These are phyloP conservation scores for Epizoanthus stellaris DNA, from an alignment of 92 coral and sea anemone species.

Conservation along the genomic window DNA sequence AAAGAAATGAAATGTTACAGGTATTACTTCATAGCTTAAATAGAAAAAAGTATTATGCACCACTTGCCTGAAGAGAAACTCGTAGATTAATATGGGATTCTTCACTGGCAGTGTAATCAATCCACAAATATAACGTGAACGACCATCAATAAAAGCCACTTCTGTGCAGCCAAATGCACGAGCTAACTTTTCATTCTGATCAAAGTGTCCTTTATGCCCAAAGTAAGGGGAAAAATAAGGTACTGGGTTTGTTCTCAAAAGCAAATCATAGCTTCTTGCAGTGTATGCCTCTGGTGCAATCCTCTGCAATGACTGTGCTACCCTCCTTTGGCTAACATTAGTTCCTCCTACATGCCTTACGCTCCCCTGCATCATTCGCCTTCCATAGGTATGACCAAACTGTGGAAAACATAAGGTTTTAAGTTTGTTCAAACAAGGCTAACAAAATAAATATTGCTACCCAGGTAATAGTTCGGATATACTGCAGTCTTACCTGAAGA, in stretches of 20 bases:
- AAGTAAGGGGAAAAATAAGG: constrained; percentile 23
- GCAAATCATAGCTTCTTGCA: not conserved
- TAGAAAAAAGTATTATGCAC: not conserved
- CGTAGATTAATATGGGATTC: constrained; percentile 22
- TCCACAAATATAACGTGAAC: constrained; percentile 22
- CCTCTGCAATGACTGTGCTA: constrained; percentile 15
- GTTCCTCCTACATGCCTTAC: constrained; percentile 4
- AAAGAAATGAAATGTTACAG: not conserved
- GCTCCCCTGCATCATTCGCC: constrained; percentile 35
- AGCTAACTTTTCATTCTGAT: constrained; percentile 20
- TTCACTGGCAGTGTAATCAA: constrained; percentile 21
- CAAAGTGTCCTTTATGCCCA: constrained; percentile 21
- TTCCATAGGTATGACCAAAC: constrained; percentile 8
- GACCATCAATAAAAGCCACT: constrained; percentile 19
- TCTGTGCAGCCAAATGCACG: constrained; percentile 30
- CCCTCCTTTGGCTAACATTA: constrained; percentile 8
- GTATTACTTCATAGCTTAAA: not conserved
- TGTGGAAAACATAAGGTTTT: not conserved
- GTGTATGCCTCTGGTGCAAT: constrained; percentile 8
- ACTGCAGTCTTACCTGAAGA: not conserved
- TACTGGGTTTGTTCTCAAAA: constrained; percentile 18
- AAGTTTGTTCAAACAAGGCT: constrained; percentile 4
- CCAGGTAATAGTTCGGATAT: constrained; percentile 5
- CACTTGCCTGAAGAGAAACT: constrained; percentile 25
- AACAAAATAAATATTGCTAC: not conserved